Evolutionary conservation across 2,797 vertebrate genomes (phyloP), one percentile per base, ranked within the genome.

Genomic region (Ctenopoma multispine): DNA sequence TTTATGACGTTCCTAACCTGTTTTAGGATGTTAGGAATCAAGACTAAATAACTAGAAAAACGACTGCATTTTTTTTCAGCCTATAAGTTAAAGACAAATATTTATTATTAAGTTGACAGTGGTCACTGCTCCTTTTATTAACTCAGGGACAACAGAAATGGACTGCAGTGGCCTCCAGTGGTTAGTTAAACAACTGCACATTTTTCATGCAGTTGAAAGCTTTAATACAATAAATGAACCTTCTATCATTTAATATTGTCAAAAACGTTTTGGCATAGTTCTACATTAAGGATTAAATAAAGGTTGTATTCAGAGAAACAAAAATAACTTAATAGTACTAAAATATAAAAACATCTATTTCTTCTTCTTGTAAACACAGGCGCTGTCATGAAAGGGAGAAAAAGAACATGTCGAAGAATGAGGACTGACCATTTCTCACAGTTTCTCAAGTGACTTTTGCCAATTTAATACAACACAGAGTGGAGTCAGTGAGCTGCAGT

Each of bases 81-180:
- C 1, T 21, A 29, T 50, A 61, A 5, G 13, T 15, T 1, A 54
- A n/a, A 36, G 11, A 31, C 18, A 13, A 20, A 7, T 1, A 47
- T 20, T 2, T 48, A 5, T 3, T 8, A 1, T 24, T n/a, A 11
- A 36, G 8, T 6, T 8, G 4, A 48, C 4, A 46, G 17, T 6
- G 18, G 17, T 55, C 1, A 12, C 29, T 36, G 20, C 36, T 64
- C 4, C 41, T 27, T 56, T 54, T 2, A 12, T 0, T 23, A 14
- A 50, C 38, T 50, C 18, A 13, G 2, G 10, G 34, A 60, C 50
- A 20, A 1, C 64, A 62, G 23, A 24, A 41, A 51, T 43, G 74
- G 75, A 44, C 40, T 17, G 14, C 66, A 82, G 84, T 50, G 81
- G 15, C 85, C 81, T 79, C 89, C 59, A 69, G 79, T 87, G 90